A percentile compares a stretch with the other conserved stretches of the same genome.
Conservation (phyloP, 2,113 vertebrate genomes). For the Bubo bubo region DNA sequence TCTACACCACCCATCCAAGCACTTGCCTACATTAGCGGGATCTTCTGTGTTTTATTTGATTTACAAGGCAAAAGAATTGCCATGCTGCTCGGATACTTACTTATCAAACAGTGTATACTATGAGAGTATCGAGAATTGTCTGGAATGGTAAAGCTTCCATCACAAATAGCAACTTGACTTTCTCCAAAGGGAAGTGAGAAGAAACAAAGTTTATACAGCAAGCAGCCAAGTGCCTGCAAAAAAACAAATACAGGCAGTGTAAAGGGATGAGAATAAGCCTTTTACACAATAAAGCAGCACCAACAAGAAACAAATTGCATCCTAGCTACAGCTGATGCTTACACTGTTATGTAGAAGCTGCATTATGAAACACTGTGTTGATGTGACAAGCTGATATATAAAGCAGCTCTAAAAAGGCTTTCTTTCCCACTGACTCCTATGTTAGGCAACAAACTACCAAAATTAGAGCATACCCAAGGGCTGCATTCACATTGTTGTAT, state of each 20-base stretch:
- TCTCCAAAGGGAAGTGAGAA: slow-evolving; percentile 97
- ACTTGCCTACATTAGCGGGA: rapidly evolving
- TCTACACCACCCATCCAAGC: background rate
- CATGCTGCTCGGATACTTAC: slow-evolving; percentile 78
- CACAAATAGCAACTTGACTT: slow-evolving; percentile 98
- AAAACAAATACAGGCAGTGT: background rate
- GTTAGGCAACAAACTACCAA: background rate
- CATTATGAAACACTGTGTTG: rapidly evolving
- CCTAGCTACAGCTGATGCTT: background rate
- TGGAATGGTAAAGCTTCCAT: slow-evolving; percentile 93
- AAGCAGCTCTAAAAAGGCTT: background rate
- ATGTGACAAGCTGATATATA: background rate
- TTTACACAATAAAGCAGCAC: background rate
- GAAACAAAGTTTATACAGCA: slow-evolving; percentile 99
- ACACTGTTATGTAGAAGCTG: rapidly evolving
- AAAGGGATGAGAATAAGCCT: background rate
- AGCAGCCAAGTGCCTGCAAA: slow-evolving; percentile 93
- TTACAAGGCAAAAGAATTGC: rapidly evolving
- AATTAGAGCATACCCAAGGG: background rate
- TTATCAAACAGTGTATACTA: slow-evolving; percentile 90
- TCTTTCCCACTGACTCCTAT: rapidly evolving
- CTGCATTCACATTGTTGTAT: rapidly evolving
- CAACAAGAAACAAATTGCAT: background rate
- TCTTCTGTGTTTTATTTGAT: background rate
- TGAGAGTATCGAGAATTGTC: slow-evolving; percentile 92